Percentiles rank a stretch among this genome's conserved stretches.
phyloP scores from a whole-genome alignment of 2,113 vertebrate species.

The Microtus montanus region DNA sequence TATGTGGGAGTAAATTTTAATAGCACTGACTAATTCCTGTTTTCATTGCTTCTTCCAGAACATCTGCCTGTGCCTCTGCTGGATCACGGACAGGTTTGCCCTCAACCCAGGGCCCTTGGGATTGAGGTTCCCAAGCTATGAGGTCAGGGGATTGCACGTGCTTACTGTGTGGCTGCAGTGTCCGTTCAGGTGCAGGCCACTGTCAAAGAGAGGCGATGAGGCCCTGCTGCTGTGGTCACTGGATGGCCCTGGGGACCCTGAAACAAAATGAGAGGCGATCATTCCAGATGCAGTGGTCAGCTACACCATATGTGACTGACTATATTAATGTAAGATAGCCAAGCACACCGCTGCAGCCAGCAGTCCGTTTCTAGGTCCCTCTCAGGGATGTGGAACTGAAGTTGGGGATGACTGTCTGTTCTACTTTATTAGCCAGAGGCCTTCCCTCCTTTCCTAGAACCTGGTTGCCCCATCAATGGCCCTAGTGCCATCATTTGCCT shows the following conservation, averaged over 20 bases:
- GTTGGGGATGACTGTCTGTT: too few species aligned
- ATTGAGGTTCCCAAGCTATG: not conserved
- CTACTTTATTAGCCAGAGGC: not conserved
- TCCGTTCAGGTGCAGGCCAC: constrained; percentile 94
- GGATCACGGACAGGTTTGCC: not conserved
- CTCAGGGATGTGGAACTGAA: not conserved
- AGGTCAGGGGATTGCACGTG: not conserved
- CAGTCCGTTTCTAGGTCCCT: not conserved
- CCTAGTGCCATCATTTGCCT: not conserved
- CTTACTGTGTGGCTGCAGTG: constrained; percentile 91
- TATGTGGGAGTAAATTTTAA: not conserved
- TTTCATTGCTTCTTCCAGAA: too few species aligned
- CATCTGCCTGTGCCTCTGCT: not conserved
- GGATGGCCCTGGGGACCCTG: constrained; percentile 92
- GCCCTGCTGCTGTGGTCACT: constrained; percentile 91
- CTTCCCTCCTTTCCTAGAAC: not conserved
- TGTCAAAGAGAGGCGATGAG: constrained; percentile 95
- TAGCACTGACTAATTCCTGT: not conserved
- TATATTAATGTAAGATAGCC: not conserved
- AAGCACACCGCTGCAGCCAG: accelerated
- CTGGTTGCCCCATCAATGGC: too few species aligned
- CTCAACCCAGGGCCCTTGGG: not conserved
- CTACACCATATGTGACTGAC: not conserved
- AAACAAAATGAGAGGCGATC: constrained; percentile 20
- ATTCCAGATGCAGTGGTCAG: not conserved